These are phyloP conservation scores for Tragelaphus eurycerus DNA, from an alignment of 2,797 vertebrate species.

Conservation along the genomic window DNA sequence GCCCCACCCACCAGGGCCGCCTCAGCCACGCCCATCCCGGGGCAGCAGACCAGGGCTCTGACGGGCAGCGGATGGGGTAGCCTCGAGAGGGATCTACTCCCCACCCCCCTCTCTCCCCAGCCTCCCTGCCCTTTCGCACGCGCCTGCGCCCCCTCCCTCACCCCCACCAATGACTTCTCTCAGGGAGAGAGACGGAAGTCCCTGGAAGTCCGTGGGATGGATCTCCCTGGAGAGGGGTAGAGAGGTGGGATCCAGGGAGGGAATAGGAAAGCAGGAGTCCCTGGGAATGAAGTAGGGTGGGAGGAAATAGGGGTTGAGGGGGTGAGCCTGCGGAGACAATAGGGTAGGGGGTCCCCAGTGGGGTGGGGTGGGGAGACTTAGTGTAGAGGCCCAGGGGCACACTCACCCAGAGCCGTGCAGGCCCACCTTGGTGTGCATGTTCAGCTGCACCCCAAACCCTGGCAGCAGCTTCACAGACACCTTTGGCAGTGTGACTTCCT, in stretches of 20 bases:
- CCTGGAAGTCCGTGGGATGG: not conserved
- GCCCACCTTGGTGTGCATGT: slow-evolving; percentile 78
- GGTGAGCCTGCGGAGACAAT: not conserved
- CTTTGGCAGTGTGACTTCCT: slow-evolving; percentile 78
- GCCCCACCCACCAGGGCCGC: not conserved
- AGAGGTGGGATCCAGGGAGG: not conserved
- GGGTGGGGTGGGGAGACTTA: not conserved
- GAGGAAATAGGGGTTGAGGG: not conserved
- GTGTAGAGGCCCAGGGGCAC: not conserved
- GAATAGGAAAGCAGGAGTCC: not conserved
- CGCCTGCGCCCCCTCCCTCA: not conserved
- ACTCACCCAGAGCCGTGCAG: slow-evolving; percentile 77
- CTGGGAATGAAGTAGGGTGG: not conserved
- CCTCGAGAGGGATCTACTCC: accelerated
- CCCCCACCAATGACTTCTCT: not conserved
- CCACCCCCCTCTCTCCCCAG: not conserved
- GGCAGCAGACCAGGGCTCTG: accelerated
- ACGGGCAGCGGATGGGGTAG: no score
- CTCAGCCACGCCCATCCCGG: not conserved
- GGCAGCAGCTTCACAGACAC: slow-evolving; percentile 76
- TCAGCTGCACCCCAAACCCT: slow-evolving; percentile 78
- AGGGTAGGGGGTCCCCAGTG: not conserved
- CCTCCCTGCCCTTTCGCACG: not conserved
- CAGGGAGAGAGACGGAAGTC: not conserved
- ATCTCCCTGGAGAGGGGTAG: not conserved